Evolutionary conservation across 2,888 invertebrate genomes (phyloP).

Genomic region (Lochmaea capreae): DNA sequence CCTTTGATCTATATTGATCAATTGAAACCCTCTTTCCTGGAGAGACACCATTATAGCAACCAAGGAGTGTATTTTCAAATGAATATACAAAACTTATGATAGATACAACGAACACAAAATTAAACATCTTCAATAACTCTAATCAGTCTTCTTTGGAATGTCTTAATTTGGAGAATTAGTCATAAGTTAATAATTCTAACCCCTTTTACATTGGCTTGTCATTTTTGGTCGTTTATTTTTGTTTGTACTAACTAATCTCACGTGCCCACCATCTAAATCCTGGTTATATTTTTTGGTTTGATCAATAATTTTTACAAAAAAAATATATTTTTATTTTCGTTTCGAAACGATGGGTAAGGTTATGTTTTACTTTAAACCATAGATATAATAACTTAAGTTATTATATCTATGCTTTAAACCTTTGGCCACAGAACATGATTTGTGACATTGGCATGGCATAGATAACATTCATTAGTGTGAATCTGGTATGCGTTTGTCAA

Average conservation of each 20-base stretch:
- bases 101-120: slow-evolving; percentile 33
- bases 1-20: slow-evolving; percentile 42
- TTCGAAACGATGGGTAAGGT: slow-evolving; percentile 14
- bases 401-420: too few relatives aligned
- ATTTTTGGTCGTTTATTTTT: slow-evolving; percentile 24
- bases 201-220: slow-evolving; percentile 21
- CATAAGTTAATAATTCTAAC: slow-evolving; percentile 33
- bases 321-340: slow-evolving; percentile 13
- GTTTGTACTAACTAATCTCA: slow-evolving; percentile 6
- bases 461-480: too few relatives aligned
- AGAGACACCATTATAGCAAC: slow-evolving; percentile 54
- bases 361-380: slow-evolving; percentile 24
- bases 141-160: slow-evolving; percentile 42
- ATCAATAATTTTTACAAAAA: slow-evolving; percentile 28
- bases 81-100: slow-evolving; percentile 29
- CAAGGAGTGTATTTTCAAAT: slow-evolving; percentile 46
- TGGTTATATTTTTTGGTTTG: slow-evolving; percentile 15
- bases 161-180: slow-evolving; percentile 25
- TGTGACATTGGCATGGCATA: too few relatives aligned
- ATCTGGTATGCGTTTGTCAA: too few relatives aligned
- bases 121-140: slow-evolving; percentile 37
- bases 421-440: too few relatives aligned
- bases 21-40: slow-evolving; percentile 43
- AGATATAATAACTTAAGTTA: too few relatives aligned
- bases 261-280: background rate